Evolutionary conservation across 2,113 vertebrate species (phyloP).

Genomic region (Dermatemys mawii): DNA sequence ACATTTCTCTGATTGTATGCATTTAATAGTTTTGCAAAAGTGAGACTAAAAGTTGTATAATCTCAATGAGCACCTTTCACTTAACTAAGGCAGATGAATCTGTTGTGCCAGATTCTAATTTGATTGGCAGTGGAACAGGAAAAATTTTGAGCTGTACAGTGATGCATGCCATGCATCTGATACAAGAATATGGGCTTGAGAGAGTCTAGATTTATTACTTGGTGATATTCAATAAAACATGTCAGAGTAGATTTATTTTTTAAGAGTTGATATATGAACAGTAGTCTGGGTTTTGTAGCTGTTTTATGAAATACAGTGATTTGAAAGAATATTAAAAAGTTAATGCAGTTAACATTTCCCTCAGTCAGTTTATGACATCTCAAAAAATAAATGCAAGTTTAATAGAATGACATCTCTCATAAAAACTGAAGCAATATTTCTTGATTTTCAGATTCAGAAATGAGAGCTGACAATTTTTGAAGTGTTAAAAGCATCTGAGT

Average conservation of each 20-base stretch:
- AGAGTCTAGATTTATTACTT: slow-evolving; percentile 49
- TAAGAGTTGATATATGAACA: slow-evolving; percentile 19
- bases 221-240: slow-evolving; percentile 60
- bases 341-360: slow-evolving; percentile 61
- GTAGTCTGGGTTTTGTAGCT: slow-evolving; percentile 42
- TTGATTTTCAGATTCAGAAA: slow-evolving; percentile 70
- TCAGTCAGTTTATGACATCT: slow-evolving; percentile 65
- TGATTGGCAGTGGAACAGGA: background rate
- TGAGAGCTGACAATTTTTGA: slow-evolving; percentile 58
- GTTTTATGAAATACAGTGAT: slow-evolving; percentile 49
- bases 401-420: slow-evolving; percentile 68
- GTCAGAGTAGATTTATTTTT: slow-evolving; percentile 65
- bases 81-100: slow-evolving; percentile 34
- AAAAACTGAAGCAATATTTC: slow-evolving; percentile 62
- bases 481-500: slow-evolving; percentile 14
- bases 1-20: background rate
- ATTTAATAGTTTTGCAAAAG: background rate
- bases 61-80: background rate
- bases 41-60: background rate
- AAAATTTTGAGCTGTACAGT: slow-evolving; percentile 4
- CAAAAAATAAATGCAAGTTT: slow-evolving; percentile 70
- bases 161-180: background rate
- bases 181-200: background rate
- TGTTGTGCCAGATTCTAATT: slow-evolving; percentile 42
- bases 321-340: slow-evolving; percentile 68